Conservation (phyloP, 2,888 invertebrate species). For the Acleris literana region DNA sequence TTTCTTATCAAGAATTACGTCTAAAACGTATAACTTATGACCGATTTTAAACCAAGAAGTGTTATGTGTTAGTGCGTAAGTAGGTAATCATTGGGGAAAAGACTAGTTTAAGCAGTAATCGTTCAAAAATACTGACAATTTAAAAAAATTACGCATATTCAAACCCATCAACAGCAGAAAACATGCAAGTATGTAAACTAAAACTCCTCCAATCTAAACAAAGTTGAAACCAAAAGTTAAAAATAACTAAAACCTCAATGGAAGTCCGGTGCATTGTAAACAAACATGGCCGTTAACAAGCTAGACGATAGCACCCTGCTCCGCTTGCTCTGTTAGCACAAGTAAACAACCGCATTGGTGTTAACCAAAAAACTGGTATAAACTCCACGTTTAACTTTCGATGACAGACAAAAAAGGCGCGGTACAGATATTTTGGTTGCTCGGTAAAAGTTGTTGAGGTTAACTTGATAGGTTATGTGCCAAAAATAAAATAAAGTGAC, state of each 20-base stretch:
- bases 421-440: slow-evolving; percentile 10
- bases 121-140: too few relatives aligned
- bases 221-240: slow-evolving; percentile 37
- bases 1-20: slow-evolving; percentile 1
- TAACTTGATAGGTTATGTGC: background rate
- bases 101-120: too few relatives aligned
- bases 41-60: too few relatives aligned
- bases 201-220: slow-evolving; percentile 1
- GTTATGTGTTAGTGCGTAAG: too few relatives aligned
- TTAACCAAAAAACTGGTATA: slow-evolving; percentile 35
- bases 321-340: slow-evolving; percentile 53
- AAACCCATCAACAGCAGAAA: too few relatives aligned
- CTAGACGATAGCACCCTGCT: slow-evolving; percentile 49
- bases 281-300: slow-evolving; percentile 40
- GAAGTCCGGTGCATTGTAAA: slow-evolving; percentile 34
- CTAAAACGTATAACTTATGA: too few relatives aligned
- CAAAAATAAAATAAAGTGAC: too few relatives aligned
- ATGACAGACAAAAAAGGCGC: slow-evolving; percentile 32
- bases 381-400: slow-evolving; percentile 34
- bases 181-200: background rate
- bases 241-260: slow-evolving; percentile 19
- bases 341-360: slow-evolving; percentile 50
- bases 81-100: too few relatives aligned
- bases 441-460: slow-evolving; percentile 23
- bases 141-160: too few relatives aligned